Evolutionary conservation across 2,113 vertebrate species (phyloP), one percentile per base, ranked within the genome.

Genomic region (Ictidomys tridecemlineatus): DNA sequence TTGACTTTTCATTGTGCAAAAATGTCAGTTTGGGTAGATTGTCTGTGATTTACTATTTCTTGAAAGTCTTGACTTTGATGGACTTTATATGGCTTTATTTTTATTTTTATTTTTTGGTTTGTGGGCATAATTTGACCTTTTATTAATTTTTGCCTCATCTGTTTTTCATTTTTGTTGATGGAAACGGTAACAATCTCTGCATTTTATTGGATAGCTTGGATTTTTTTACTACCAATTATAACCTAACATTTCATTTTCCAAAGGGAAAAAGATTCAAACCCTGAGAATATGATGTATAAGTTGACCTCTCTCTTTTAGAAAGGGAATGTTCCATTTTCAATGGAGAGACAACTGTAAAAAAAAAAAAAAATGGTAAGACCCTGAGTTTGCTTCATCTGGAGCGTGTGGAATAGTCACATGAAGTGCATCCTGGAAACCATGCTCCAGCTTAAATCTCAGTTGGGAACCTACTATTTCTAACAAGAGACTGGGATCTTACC

Each of bases 51-150:
- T 51, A 37, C 11, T 87, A 2, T 45, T 24, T 56, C 51, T 61
- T 72, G 34, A 77, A 28, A 51, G 13, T n/a, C 18, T 28, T 82
- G 77, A 74, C 4, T 14, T 84, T 65, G 26, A 18, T n/a, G 85
- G 86, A 74, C 30, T 85, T 95, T 85, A 2, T 39, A 32, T 32
- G 20, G 85, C 42, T 85, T 95, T n/a, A 53, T 80, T 87, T 95
- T 53, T 85, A 93, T n/a, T n/a, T n/a, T 53, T 84, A 84, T 95
- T 53, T 24, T 58, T 22, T 94, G 73, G 39, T 79, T 39, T 34
- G 2, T 53, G 34, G 70, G 6, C n/a, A 84, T 86, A 93, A 93
- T 92, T 93, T 84, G 65, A 83, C 20, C 61, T 91, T 83, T 85
- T 30, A 22, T 34, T 56, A 85, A 85, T 79, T 96, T 82, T 88